Evolutionary conservation across 1,140 invertebrate genomes (phyloP).

Genomic region (Zaprionus capensis): DNA sequence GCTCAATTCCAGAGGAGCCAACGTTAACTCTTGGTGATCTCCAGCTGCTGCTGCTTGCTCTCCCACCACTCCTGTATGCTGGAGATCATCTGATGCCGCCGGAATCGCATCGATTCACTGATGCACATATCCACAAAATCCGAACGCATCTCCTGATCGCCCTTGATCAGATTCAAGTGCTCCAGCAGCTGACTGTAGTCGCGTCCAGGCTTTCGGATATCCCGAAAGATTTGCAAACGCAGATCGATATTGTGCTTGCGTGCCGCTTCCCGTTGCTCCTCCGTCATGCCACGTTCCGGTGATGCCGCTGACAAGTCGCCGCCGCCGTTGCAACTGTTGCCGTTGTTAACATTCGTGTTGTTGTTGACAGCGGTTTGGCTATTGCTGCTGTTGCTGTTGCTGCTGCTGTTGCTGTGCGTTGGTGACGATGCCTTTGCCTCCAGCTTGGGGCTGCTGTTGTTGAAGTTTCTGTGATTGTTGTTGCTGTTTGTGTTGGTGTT

Average conservation of each 20-base stretch:
- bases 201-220: constrained; percentile 85
- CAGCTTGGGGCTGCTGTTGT: constrained; percentile 43
- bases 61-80: constrained; percentile 84
- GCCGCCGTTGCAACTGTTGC: constrained; percentile 22
- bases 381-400: constrained; percentile 15
- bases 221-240: constrained; percentile 86
- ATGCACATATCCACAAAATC: constrained; percentile 90
- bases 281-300: constrained; percentile 50
- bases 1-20: constrained; percentile 67
- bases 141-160: constrained; percentile 88
- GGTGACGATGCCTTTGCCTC: constrained; percentile 34
- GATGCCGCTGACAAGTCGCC: constrained; percentile 12
- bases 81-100: constrained; percentile 89
- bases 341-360: constrained; percentile 16
- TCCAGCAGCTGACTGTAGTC: constrained; percentile 90
- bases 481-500: constrained; percentile 5
- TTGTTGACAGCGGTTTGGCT: constrained; percentile 20
- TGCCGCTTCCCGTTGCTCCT: constrained; percentile 84
- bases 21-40: constrained; percentile 70
- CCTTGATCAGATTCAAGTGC: constrained; percentile 89
- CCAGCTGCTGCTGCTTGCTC: constrained; percentile 60
- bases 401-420: constrained; percentile 38
- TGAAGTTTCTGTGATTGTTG: constrained; percentile 24
- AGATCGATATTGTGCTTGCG: constrained; percentile 85
- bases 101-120: constrained; percentile 92